phyloP scores from a whole-genome alignment of 2,797 vertebrate genomes.

The Acomys russatus region DNA sequence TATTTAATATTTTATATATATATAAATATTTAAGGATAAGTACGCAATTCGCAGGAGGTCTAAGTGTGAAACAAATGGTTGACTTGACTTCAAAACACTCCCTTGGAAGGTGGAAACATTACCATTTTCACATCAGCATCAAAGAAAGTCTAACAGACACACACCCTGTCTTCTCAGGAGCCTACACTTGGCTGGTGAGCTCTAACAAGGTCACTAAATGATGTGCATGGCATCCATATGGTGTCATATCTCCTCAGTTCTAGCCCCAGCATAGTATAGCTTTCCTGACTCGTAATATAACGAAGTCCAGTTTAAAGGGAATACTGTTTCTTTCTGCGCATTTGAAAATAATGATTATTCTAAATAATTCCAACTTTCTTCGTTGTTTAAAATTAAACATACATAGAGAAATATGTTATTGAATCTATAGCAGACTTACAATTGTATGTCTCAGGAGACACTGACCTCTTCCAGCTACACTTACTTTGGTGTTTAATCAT shows the following conservation, averaged over 20 bases:
- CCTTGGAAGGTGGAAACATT: not conserved
- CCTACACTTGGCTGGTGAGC: not conserved
- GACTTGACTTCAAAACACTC: not conserved
- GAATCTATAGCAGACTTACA: not conserved
- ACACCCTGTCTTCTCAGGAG: not conserved
- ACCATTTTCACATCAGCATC: not conserved
- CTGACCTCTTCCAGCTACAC: not conserved
- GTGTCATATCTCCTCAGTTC: no score
- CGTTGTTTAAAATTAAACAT: constrained; percentile 20
- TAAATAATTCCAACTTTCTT: not conserved
- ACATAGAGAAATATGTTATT: not conserved
- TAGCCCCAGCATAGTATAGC: not conserved
- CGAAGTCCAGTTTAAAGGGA: not conserved
- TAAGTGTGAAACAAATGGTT: not conserved
- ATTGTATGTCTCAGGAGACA: not conserved
- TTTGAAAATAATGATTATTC: constrained; percentile 28
- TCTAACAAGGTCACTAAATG: not conserved
- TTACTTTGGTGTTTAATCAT: not conserved
- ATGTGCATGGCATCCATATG: rapidly evolving
- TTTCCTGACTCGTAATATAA: not conserved
- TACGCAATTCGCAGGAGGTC: not conserved
- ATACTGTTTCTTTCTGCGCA: not conserved
- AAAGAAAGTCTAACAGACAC: not conserved
- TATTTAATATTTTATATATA: not conserved
- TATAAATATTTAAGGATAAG: not conserved